phyloP scores from a whole-genome alignment of 2,888 invertebrate species.

The Diaperis boleti region DNA sequence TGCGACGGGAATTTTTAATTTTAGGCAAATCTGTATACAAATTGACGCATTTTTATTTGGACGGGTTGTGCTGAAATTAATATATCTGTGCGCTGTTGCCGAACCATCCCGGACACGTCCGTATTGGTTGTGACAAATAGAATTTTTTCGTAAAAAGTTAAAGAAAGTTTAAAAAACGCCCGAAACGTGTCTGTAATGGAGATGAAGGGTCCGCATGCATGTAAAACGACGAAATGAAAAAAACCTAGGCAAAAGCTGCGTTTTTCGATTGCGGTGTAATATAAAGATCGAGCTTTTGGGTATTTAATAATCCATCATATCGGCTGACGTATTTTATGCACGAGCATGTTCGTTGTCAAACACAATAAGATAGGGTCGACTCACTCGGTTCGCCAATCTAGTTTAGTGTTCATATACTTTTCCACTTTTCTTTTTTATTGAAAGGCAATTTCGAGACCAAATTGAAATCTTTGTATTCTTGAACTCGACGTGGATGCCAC shows the following conservation, averaged over 20 bases:
- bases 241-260: constrained; percentile 27
- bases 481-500: constrained; percentile 64
- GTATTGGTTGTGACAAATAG: constrained; percentile 29
- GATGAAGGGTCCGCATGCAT: constrained; percentile 22
- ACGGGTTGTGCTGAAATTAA: not conserved
- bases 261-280: constrained; percentile 34
- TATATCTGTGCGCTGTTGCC: constrained; percentile 5
- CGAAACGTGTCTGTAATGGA: constrained; percentile 31
- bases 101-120: constrained; percentile 28
- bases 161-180: constrained; percentile 36
- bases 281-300: constrained; percentile 42
- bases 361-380: constrained; percentile 51
- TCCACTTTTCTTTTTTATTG: constrained; percentile 63
- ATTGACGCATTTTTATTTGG: constrained; percentile 1
- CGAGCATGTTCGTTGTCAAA: constrained; percentile 54
- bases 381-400: constrained; percentile 56
- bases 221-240: constrained; percentile 17
- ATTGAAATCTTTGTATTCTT: constrained; percentile 67
- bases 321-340: constrained; percentile 54
- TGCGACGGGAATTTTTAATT: constrained; percentile 39
- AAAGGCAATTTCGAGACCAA: constrained; percentile 66
- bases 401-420: constrained; percentile 65
- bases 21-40: constrained; percentile 29
- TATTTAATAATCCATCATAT: constrained; percentile 52
- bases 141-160: constrained; percentile 36